A percentile compares a stretch with the other conserved stretches of the same genome.
Conservation (phyloP, 2,113 vertebrate species). For the Sclerurus mexicanus region DNA sequence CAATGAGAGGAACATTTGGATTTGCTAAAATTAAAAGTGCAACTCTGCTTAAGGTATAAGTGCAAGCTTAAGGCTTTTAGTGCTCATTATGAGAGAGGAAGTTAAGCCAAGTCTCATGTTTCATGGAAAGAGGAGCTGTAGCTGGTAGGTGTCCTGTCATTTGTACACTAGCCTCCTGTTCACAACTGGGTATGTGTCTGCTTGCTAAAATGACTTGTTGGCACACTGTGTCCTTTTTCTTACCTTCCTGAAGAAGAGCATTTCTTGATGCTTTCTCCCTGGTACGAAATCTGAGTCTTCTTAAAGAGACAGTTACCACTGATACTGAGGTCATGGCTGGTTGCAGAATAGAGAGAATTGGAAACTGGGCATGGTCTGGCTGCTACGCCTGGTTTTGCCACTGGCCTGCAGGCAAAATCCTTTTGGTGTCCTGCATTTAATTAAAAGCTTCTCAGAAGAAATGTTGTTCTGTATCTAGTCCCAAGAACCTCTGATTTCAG, state of each 20-base stretch:
- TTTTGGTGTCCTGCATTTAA: neutral
- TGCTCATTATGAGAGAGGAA: neutral
- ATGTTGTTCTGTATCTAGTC: neutral
- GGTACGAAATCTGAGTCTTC: neutral
- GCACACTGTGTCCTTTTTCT: neutral
- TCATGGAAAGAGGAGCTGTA: constrained; percentile 1
- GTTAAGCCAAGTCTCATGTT: constrained; percentile 2
- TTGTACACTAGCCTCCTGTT: neutral
- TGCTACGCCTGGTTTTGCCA: neutral
- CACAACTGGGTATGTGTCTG: neutral
- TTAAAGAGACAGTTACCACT: neutral
- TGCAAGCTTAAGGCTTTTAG: constrained; percentile 23
- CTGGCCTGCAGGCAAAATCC: neutral
- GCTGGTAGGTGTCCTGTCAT: neutral
- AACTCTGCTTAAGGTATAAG: neutral
- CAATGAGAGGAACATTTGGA: constrained; percentile 4
- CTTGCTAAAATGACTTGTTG: neutral
- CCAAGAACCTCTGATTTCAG: neutral
- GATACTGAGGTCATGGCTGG: rapidly evolving
- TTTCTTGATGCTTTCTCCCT: neutral
- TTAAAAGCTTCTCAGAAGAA: neutral
- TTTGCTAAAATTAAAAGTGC: constrained; percentile 40
- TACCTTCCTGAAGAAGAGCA: neutral
- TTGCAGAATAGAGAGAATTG: neutral
- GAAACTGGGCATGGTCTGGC: neutral